Conservation (phyloP, 2,113 vertebrate species). For the Colius striatus region DNA sequence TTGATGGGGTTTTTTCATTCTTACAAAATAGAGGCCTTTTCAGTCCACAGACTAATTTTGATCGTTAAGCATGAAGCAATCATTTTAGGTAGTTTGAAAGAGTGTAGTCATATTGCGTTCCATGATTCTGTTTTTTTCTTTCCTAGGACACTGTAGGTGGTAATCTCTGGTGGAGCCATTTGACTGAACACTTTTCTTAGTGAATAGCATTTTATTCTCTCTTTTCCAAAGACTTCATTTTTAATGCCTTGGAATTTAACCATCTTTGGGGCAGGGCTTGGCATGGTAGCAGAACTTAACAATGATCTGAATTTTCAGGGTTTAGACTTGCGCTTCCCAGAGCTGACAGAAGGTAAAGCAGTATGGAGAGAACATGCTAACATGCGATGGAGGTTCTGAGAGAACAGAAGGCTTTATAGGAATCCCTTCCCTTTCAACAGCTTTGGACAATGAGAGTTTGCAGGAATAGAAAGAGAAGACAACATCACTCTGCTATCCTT, state of each 20-base stretch:
- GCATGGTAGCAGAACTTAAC: not conserved
- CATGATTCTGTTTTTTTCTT: not conserved
- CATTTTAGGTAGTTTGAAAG: not conserved
- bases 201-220: not conserved
- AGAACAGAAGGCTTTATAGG: not conserved
- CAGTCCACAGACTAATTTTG: not conserved
- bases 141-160: not conserved
- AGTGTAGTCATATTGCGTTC: not conserved
- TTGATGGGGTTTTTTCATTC: not conserved
- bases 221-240: not conserved
- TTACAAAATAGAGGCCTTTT: not conserved
- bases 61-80: not conserved
- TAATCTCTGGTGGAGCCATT: not conserved
- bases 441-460: not conserved
- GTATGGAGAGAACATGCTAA: not conserved
- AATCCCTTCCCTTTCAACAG: not conserved
- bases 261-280: slow-evolving; percentile 27
- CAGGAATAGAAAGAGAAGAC: not conserved
- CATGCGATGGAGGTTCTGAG: not conserved
- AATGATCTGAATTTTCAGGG: not conserved
- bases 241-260: not conserved
- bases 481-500: not conserved
- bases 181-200: not conserved
- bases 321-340: not conserved
- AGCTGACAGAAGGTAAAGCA: not conserved